Percentiles rank a stretch among this genome's conserved stretches.
phyloP scores from a whole-genome alignment of 2,113 vertebrate genomes.

The Peromyscus leucopus region DNA sequence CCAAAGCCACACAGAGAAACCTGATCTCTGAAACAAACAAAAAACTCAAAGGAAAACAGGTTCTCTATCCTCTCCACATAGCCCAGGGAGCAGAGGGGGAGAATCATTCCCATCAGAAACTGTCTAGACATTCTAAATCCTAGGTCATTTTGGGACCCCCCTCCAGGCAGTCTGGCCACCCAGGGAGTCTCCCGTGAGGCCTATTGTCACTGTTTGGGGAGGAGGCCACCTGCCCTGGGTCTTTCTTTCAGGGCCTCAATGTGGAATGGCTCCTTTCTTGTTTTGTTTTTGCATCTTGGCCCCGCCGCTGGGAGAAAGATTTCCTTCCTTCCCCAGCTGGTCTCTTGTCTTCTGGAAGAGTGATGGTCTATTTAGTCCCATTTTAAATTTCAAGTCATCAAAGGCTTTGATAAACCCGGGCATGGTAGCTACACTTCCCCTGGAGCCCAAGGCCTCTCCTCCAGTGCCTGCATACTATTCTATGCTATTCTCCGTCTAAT shows the following conservation, averaged over 20 bases:
- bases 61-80: background rate
- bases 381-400: background rate
- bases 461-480: too few species aligned
- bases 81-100: background rate
- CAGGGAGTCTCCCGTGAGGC: rapidly evolving
- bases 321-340: background rate
- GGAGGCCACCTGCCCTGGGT: background rate
- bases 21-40: background rate
- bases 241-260: background rate
- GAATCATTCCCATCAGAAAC: background rate
- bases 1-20: background rate
- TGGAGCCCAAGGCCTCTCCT: background rate
- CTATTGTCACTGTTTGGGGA: background rate
- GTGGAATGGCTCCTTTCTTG: background rate
- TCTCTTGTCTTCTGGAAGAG: background rate
- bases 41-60: background rate
- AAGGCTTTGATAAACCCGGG: background rate
- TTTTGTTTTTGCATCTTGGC: background rate
- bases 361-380: background rate
- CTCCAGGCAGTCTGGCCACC: background rate
- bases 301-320: background rate
- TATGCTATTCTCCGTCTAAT: background rate
- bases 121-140: background rate
- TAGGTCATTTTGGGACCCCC: background rate
- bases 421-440: background rate